Conservation (phyloP, 2,797 vertebrate genomes). For the Thripadectes ignobilis region DNA sequence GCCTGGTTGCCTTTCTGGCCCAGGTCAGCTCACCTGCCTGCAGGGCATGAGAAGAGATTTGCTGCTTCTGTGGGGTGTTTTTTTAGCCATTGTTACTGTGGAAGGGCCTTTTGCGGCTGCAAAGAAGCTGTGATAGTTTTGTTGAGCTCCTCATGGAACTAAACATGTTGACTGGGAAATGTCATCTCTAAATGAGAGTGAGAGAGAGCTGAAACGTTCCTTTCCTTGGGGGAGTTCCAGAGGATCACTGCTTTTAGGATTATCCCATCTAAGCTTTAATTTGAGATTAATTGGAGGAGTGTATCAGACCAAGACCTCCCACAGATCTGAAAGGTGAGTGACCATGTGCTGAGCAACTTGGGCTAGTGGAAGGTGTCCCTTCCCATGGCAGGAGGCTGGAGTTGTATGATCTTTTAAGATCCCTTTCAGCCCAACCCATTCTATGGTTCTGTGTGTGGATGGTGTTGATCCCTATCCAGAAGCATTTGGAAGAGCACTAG, state of each 20-base stretch:
- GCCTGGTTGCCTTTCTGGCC: neutral
- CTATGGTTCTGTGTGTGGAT: neutral
- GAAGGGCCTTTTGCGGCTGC: neutral
- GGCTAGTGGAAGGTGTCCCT: neutral
- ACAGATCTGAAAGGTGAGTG: neutral
- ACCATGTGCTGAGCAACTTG: fast-evolving
- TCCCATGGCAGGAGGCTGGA: neutral
- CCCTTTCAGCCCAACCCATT: neutral
- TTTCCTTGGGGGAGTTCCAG: neutral
- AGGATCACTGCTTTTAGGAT: neutral
- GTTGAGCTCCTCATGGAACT: neutral
- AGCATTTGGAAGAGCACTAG: neutral
- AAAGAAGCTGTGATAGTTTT: neutral
- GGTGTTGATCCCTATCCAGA: neutral
- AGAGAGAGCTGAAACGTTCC: neutral
- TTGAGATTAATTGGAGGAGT: neutral
- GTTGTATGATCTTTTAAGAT: neutral
- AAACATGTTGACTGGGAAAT: neutral
- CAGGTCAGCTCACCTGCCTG: neutral
- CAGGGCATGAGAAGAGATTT: neutral
- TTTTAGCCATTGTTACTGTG: neutral
- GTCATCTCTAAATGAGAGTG: neutral
- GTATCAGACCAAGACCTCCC: neutral
- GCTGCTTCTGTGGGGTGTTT: neutral
- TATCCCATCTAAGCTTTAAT: neutral